Evolutionary conservation across 2,113 vertebrate species (phyloP).

Genomic region (Odobenus rosmarus): DNA sequence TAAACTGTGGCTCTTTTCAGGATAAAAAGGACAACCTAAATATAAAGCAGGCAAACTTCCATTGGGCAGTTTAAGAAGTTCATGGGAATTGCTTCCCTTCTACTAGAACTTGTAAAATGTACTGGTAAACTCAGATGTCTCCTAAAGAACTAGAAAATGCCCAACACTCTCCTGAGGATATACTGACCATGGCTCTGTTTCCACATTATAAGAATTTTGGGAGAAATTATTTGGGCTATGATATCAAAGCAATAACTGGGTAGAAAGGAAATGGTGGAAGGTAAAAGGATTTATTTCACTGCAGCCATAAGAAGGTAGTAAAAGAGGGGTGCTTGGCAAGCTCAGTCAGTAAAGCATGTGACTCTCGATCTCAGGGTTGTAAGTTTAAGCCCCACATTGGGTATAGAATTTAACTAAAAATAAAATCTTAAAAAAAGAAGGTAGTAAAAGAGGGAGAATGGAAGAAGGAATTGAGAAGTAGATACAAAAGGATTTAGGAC

Average conservation of each 20-base stretch:
- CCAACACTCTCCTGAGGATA: background rate
- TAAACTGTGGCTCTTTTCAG: background rate
- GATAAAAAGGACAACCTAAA: slow-evolving; percentile 17
- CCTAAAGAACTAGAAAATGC: background rate
- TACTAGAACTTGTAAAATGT: background rate
- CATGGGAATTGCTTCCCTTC: background rate
- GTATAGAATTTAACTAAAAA: background rate
- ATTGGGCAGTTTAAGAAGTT: background rate
- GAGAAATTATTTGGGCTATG: background rate
- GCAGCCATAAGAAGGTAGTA: background rate
- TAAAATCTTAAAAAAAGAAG: background rate
- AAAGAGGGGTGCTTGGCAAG: background rate
- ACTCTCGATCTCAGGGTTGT: background rate
- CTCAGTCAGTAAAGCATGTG: background rate
- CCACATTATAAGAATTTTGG: background rate
- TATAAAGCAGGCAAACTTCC: background rate
- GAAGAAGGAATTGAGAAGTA: background rate
- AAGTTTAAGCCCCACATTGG: background rate
- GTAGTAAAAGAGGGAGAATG: background rate
- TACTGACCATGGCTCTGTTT: background rate
- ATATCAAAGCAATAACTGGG: background rate
- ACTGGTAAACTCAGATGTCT: background rate
- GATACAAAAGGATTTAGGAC: background rate
- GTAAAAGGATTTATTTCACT: background rate
- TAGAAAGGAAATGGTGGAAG: background rate